Base-by-base conservation (phyloP, 2,888 invertebrate genomes). In the Dicyrtomina minuta region DNA sequence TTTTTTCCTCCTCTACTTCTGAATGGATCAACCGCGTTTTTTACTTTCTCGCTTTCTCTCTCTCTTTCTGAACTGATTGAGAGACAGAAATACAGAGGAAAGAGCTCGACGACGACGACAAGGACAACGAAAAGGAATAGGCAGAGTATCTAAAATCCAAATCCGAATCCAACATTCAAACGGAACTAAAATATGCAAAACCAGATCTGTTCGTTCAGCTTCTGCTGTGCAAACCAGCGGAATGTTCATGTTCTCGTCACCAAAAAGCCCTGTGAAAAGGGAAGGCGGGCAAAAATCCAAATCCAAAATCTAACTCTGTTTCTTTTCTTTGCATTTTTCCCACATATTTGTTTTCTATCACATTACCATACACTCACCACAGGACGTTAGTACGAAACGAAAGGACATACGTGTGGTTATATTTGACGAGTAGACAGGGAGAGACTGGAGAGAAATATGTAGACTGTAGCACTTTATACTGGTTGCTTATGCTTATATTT, bases 171-270 rank as follows among this genome's bases (percentile, higher is more conserved):
- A 51, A 53, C 46, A 64, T 51, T 44, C 20, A 53, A 68, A 10
- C 6, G 53, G 33, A 59, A 70, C 59, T 58, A 56, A 70, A 65
- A 51, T 70, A 70, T 49, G 58, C 43, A 58, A 55, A 66, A 66
- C 66, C 56, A 58, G 43, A 26, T 58, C 58, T 58, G 33, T 55
- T 26, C 26, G 15, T 58, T n/a, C n/a, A 22, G 22, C 39, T 39
- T 17, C 39, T 33, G 26, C 27, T 51, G 17, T 51, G 22, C 51
- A 10, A 51, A 51, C 58, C 58, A 39, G 20, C 58, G 58, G 58
- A 58, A 39, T 39, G 58, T 58, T 58, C 27, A 39, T 39, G 58
- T 58, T 58, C 27, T 58, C 58, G 39, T 58, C 58, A 58, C 58
- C 58, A 22, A 55, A 26, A 55, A 17, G 20, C 51, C 51, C 20